Percentiles rank a stretch among this genome's conserved stretches.
phyloP scores from a whole-genome alignment of 2,797 vertebrate genomes.

The Chlorospingus flavigularis region DNA sequence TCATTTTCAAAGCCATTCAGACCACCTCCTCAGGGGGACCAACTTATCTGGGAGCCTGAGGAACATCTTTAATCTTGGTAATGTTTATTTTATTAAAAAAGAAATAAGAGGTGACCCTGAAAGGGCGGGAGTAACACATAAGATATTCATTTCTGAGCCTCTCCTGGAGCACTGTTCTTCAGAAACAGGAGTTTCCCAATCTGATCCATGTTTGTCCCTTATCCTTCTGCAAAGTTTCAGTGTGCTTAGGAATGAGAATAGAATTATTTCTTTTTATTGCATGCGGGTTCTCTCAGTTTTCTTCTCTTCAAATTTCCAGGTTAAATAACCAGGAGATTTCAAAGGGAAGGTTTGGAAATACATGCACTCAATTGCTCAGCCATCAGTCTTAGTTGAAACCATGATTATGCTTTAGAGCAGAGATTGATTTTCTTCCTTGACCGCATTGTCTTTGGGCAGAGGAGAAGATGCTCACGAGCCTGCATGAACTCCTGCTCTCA shows the following conservation, averaged over 20 bases:
- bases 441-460: neutral
- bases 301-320: neutral
- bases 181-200: neutral
- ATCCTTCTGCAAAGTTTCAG: neutral
- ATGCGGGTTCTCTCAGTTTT: neutral
- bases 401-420: conserved; percentile 22
- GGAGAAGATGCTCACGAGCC: neutral
- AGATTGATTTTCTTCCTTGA: conserved; percentile 53
- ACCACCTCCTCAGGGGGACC: neutral
- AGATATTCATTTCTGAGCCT: neutral
- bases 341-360: conserved; percentile 32
- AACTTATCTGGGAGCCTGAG: neutral
- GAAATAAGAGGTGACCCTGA: conserved; percentile 47
- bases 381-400: neutral
- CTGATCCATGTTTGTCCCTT: neutral
- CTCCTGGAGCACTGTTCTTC: neutral
- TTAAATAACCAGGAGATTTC: conserved; percentile 24
- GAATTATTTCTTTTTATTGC: conserved; percentile 42
- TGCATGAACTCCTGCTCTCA: neutral
- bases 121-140: neutral
- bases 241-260: neutral
- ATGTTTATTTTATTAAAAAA: conserved; percentile 62
- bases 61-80: neutral
- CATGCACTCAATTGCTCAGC: neutral
- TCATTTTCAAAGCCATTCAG: neutral